Percentiles rank a stretch among this genome's conserved stretches.
Evolutionary conservation across 2,797 vertebrate species (phyloP).

Genomic region (Helostoma temminkii): DNA sequence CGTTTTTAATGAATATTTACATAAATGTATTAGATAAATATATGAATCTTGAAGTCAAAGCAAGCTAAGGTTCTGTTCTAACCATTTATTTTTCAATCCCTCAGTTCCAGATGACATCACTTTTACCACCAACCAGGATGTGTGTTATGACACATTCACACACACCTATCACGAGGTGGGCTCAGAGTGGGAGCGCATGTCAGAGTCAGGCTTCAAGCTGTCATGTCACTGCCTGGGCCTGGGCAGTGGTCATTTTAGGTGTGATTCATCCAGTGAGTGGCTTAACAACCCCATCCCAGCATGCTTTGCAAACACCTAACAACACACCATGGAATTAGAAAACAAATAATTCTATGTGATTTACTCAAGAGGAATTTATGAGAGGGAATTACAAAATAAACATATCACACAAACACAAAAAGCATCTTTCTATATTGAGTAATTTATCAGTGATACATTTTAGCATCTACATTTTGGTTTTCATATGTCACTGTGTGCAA

Average conservation of each 20-base stretch:
- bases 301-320: conserved; percentile 59
- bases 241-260: conserved; percentile 96
- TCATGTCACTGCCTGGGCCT: conserved; percentile 96
- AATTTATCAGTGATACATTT: neutral
- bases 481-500: neutral
- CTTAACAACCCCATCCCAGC: conserved; percentile 75
- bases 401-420: neutral
- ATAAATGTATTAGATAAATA: neutral
- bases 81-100: conserved; percentile 13
- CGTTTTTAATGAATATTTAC: neutral
- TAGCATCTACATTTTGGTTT: neutral
- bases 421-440: neutral
- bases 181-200: conserved; percentile 97
- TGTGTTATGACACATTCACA: conserved; percentile 95
- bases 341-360: conserved; percentile 61
- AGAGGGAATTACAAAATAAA: neutral
- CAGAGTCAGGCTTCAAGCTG: conserved; percentile 97
- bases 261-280: conserved; percentile 99
- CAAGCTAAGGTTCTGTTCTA: neutral
- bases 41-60: neutral
- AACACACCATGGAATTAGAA: conserved; percentile 65
- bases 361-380: conserved; percentile 61
- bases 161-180: conserved; percentile 91
- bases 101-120: conserved; percentile 79
- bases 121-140: conserved; percentile 80